phyloP scores from a whole-genome alignment of 2,113 vertebrate genomes.

The Ivindomyrus marchei region DNA sequence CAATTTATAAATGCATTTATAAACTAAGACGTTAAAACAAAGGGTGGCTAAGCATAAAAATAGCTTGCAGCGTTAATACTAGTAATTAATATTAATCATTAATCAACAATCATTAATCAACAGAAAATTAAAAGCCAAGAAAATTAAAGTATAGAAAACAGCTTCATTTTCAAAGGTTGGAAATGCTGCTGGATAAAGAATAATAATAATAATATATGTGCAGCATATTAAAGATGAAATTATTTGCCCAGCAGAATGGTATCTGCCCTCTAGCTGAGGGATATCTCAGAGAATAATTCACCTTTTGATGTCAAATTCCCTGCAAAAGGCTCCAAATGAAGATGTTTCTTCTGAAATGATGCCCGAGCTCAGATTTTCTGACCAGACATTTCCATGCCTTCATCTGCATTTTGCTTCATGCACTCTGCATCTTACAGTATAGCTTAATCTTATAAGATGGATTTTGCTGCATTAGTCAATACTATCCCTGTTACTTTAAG shows the following conservation, averaged over 20 bases:
- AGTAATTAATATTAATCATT: neutral
- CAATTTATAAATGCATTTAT: neutral
- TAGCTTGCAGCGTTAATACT: neutral
- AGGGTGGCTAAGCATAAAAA: neutral
- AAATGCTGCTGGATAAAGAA: neutral
- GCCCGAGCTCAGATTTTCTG: neutral
- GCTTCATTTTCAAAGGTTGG: neutral
- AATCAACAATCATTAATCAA: neutral
- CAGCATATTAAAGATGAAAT: neutral
- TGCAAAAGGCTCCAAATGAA: neutral
- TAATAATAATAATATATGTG: neutral
- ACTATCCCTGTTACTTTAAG: neutral
- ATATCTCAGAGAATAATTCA: neutral
- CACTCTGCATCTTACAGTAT: neutral
- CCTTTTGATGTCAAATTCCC: neutral
- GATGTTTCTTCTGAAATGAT: neutral
- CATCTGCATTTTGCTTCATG: neutral
- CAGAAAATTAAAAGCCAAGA: neutral
- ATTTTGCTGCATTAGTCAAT: neutral
- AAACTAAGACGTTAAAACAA: neutral
- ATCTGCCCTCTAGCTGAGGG: neutral
- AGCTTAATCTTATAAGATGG: neutral
- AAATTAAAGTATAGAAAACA: neutral
- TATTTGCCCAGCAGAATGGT: neutral
- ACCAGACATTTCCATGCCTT: neutral